A percentile compares a stretch with the other conserved stretches of the same genome.
Evolutionary conservation across 2,888 invertebrate species (phyloP).

Genomic region (Tenthredo amoena): DNA sequence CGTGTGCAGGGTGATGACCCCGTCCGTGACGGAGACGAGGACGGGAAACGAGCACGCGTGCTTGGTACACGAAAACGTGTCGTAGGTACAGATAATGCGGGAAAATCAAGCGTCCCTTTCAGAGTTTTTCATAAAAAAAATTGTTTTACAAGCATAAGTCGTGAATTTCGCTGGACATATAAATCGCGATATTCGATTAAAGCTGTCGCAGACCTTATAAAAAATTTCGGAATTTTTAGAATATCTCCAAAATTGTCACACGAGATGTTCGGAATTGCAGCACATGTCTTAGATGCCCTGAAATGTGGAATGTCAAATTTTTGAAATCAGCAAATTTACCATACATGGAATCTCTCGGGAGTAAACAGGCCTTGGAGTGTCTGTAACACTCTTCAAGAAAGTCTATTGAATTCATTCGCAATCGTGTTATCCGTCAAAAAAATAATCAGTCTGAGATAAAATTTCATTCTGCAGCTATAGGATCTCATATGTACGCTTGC

Average conservation of each 20-base stretch:
- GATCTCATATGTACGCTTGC: not conserved
- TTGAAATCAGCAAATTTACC: too few species aligned
- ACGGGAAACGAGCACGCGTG: constrained; percentile 32
- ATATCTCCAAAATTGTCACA: too few species aligned
- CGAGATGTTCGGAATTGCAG: too few species aligned
- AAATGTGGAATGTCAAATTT: too few species aligned
- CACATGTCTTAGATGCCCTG: too few species aligned
- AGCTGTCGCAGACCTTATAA: too few species aligned
- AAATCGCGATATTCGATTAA: too few species aligned
- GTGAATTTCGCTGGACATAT: not conserved
- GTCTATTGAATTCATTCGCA: too few species aligned
- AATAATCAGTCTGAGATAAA: not conserved
- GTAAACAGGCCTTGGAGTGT: too few species aligned
- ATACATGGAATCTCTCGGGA: too few species aligned
- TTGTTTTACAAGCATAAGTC: not conserved
- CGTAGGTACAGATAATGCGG: constrained; percentile 37
- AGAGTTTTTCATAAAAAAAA: not conserved
- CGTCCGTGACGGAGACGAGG: constrained; percentile 42
- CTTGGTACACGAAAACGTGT: constrained; percentile 34
- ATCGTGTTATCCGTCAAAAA: not conserved
- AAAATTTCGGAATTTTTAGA: too few species aligned
- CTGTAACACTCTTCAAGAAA: too few species aligned
- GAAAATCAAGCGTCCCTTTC: not conserved
- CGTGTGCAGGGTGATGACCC: constrained; percentile 44
- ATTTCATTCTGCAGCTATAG: not conserved